phyloP scores from a whole-genome alignment of 2,113 vertebrate genomes.

The Alexandromys fortis region DNA sequence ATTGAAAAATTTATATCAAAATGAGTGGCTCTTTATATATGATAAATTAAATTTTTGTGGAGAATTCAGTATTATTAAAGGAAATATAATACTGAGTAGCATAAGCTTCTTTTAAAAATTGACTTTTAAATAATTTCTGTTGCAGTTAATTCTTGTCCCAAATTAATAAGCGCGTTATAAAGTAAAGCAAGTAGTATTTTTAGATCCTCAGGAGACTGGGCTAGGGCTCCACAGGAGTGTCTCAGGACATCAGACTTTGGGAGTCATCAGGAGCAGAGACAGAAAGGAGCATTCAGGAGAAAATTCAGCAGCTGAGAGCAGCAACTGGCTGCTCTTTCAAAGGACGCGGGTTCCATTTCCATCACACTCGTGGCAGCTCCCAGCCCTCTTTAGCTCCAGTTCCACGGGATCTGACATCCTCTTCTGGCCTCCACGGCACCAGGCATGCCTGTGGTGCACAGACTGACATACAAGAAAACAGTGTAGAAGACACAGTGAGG shows the following conservation, averaged over 20 bases:
- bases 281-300: background rate
- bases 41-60: background rate
- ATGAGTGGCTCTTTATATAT: background rate
- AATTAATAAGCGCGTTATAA: slow-evolving; percentile 28
- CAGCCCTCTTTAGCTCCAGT: background rate
- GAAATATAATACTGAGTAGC: background rate
- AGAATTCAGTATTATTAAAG: background rate
- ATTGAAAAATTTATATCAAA: background rate
- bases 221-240: background rate
- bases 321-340: background rate
- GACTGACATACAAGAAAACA: too few relatives aligned
- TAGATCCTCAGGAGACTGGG: background rate
- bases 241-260: background rate
- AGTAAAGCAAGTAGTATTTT: background rate
- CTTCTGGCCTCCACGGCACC: background rate
- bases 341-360: background rate
- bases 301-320: background rate
- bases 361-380: background rate
- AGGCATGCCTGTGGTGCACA: background rate
- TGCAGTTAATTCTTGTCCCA: background rate
- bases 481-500: background rate
- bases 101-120: background rate
- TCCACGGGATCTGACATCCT: background rate
- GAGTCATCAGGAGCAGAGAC: background rate
- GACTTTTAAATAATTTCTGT: background rate